These are phyloP conservation scores for Lasioglossum oenotherae DNA, from an alignment of 2,888 invertebrate species.

Conservation along the genomic window DNA sequence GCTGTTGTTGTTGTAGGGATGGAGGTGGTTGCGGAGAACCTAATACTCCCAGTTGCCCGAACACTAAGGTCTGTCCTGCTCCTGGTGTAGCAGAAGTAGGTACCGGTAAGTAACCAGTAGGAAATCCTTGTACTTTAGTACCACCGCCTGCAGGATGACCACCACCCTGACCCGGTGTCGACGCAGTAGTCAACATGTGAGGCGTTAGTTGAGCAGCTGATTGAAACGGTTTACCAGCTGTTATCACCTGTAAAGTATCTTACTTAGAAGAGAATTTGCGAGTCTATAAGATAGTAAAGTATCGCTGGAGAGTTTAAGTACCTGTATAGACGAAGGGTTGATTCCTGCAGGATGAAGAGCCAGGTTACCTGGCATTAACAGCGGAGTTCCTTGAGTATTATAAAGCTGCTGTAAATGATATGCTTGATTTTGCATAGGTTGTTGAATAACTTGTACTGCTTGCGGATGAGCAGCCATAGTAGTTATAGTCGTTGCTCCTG, in stretches of 20 bases:
- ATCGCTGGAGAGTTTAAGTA: constrained; percentile 53
- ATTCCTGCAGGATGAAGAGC: constrained; percentile 90
- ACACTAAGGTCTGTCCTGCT: constrained; percentile 89
- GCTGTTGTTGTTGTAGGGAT: constrained; percentile 81
- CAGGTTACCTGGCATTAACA: constrained; percentile 93
- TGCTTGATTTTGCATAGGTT: constrained; percentile 90
- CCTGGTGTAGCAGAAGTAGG: constrained; percentile 90
- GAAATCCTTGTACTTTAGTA: constrained; percentile 85
- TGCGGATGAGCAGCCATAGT: constrained; percentile 92
- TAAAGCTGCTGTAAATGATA: constrained; percentile 92
- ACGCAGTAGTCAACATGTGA: constrained; percentile 91
- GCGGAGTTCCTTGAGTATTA: constrained; percentile 90
- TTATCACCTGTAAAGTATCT: constrained; percentile 88
- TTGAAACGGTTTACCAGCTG: constrained; percentile 93
- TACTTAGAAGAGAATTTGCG: constrained; percentile 57
- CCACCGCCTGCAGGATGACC: constrained; percentile 79
- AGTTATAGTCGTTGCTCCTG: constrained; percentile 88
- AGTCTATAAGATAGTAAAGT: not conserved
- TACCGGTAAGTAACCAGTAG: constrained; percentile 91
- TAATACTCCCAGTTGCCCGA: constrained; percentile 89
- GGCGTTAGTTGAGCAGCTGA: constrained; percentile 90
- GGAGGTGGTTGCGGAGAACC: constrained; percentile 86
- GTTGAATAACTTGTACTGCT: constrained; percentile 93
- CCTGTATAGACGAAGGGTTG: constrained; percentile 91
- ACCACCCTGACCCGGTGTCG: constrained; percentile 80